Evolutionary conservation across 2,797 vertebrate species (phyloP).

Genomic region (Sorex maritimensis): DNA sequence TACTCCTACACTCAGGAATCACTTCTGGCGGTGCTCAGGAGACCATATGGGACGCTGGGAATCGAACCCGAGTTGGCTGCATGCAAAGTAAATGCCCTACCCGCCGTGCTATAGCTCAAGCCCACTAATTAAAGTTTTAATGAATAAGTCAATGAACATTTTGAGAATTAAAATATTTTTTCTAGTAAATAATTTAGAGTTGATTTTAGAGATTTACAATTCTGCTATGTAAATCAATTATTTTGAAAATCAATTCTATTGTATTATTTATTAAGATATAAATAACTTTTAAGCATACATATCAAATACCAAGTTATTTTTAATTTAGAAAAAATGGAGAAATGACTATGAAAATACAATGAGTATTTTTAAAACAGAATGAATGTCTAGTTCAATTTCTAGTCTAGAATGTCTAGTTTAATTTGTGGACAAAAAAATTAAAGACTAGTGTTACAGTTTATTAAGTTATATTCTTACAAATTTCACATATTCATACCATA

Average conservation of each 20-base stretch:
- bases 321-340: slow-evolving; percentile 45
- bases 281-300: slow-evolving; percentile 1
- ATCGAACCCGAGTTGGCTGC: no score
- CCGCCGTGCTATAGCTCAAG: no score
- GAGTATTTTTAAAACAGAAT: slow-evolving; percentile 34
- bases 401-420: slow-evolving; percentile 26
- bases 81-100: no score
- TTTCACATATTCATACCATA: neutral
- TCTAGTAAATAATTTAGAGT: neutral
- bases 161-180: neutral
- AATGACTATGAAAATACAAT: slow-evolving; percentile 8
- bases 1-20: no score
- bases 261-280: slow-evolving; percentile 20
- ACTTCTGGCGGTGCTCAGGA: no score
- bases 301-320: slow-evolving; percentile 55
- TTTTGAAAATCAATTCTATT: neutral
- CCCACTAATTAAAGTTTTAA: neutral
- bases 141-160: slow-evolving; percentile 17
- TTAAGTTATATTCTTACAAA: slow-evolving; percentile 26
- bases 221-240: neutral
- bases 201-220: slow-evolving; percentile 32
- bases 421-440: slow-evolving; percentile 13
- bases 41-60: no score
- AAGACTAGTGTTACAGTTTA: slow-evolving; percentile 46
- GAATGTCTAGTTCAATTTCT: slow-evolving; percentile 5